Evolutionary conservation across 2,113 vertebrate species (phyloP).

Genomic region (Rattus rattus): DNA sequence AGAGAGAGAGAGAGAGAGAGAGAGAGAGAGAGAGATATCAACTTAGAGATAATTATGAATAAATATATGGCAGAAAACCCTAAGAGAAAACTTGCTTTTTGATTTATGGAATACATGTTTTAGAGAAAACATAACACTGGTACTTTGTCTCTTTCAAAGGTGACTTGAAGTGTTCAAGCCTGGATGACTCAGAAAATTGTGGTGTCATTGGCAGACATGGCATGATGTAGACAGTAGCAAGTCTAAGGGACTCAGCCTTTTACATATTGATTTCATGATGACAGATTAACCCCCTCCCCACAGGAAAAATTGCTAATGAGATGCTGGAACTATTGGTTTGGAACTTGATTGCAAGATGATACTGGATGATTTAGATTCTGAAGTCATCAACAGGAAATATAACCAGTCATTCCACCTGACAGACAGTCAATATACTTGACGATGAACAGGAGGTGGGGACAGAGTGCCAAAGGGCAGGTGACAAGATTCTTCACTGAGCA

Average conservation of each 20-base stretch:
- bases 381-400: constrained; percentile 15
- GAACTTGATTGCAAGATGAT: constrained; percentile 39
- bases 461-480: not conserved
- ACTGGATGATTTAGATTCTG: constrained; percentile 9
- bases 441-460: not conserved
- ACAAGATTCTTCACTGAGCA: not conserved
- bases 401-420: not conserved
- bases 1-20: too few relatives aligned
- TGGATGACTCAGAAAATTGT: constrained; percentile 67
- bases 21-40: not conserved
- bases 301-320: constrained; percentile 34
- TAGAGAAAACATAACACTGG: constrained; percentile 31
- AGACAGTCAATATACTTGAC: constrained; percentile 9
- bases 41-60: not conserved
- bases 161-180: constrained; percentile 63
- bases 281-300: not conserved
- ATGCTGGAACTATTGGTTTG: constrained; percentile 42
- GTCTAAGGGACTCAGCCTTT: constrained; percentile 45
- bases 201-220: constrained; percentile 49
- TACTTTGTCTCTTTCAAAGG: constrained; percentile 47
- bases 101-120: constrained; percentile 6
- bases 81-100: not conserved
- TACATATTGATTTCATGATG: constrained; percentile 69
- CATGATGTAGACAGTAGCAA: constrained; percentile 50
- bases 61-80: not conserved